These are phyloP conservation scores for Barypeithes pellucidus DNA, from an alignment of 2,888 invertebrate species.

Conservation along the genomic window DNA sequence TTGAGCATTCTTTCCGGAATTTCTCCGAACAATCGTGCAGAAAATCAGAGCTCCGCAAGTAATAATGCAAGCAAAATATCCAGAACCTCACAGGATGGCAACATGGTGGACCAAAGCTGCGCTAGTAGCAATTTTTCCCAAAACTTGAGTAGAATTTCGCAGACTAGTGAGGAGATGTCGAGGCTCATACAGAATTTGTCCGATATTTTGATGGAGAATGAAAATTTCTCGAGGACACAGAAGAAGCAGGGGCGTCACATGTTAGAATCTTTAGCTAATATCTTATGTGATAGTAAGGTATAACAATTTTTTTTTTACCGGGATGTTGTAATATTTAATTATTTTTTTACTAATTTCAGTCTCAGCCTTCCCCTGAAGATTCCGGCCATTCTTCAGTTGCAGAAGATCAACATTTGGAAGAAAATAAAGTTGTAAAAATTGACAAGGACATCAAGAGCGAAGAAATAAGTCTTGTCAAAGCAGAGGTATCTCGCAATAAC, in stretches of 20 bases:
- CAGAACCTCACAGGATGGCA: conserved; percentile 5
- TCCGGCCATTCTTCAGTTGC: conserved; percentile 41
- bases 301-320: neutral
- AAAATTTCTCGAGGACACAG: conserved; percentile 22
- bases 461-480: neutral
- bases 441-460: neutral
- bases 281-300: conserved; percentile 27
- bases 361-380: conserved; percentile 31
- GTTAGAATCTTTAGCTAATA: conserved; percentile 13
- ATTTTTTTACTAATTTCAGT: conserved; percentile 22
- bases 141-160: conserved; percentile 35
- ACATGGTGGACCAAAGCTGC: neutral
- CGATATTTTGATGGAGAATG: conserved; percentile 33
- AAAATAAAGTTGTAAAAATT: conserved; percentile 3
- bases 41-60: conserved; percentile 14
- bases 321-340: neutral
- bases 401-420: conserved; percentile 33
- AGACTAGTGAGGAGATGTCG: conserved; percentile 30
- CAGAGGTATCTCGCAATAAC: conserved; percentile 1
- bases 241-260: conserved; percentile 22
- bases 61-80: conserved; percentile 38
- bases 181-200: conserved; percentile 37
- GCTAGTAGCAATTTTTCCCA: conserved; percentile 30
- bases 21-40: neutral
- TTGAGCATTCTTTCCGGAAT: conserved; percentile 26